Base-by-base conservation (phyloP, 2,888 invertebrate species). In the Ischnura elegans region DNA sequence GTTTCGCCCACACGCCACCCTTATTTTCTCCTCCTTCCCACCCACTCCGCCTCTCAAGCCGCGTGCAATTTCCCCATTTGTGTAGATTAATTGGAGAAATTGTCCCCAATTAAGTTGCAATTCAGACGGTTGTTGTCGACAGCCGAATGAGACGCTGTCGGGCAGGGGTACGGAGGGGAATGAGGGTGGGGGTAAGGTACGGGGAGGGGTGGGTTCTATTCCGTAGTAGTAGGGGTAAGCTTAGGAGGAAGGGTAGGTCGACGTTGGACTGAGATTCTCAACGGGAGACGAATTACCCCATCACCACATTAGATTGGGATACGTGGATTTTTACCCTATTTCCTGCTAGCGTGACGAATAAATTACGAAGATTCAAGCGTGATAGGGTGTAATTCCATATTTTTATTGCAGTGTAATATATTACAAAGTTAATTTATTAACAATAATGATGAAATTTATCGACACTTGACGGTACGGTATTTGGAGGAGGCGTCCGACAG, bases 51-150 rank as follows among this genome's bases (percentile, higher is more conserved):
- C 55, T 90, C 76, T 61, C 51, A 61, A 66, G 45, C 94, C 93
- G 93, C 87, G 93, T 87, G 94, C 94, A 94, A 94, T 94, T 94
- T 94, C 94, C 94, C 94, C 94, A 94, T 94, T 94, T 94, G 94
- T 94, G 94, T 93, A 94, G 94, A 94, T 94, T 94, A 94, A 94
- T 94, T 94, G 94, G 94, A 93, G 94, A 96, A 96, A 96, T 96
- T 96, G 96, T 96, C 96, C 95, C 96, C 96, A 96, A 96, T 96
- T 96, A 96, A 96, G 96, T 96, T 96, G 96, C 96, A 96, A 96
- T 96, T 96, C 96, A 96, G 94, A 94, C 94, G 87, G 94, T 93
- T 93, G 93, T 93, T 93, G 93, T 84, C 85, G 51, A 90, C 87
- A 87, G 93, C 25, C 61, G 43, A 45, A 84, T 76, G 87, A 76